Evolutionary conservation across 1,140 invertebrate species (phyloP).

Genomic region (Drosophila pruinosa): DNA sequence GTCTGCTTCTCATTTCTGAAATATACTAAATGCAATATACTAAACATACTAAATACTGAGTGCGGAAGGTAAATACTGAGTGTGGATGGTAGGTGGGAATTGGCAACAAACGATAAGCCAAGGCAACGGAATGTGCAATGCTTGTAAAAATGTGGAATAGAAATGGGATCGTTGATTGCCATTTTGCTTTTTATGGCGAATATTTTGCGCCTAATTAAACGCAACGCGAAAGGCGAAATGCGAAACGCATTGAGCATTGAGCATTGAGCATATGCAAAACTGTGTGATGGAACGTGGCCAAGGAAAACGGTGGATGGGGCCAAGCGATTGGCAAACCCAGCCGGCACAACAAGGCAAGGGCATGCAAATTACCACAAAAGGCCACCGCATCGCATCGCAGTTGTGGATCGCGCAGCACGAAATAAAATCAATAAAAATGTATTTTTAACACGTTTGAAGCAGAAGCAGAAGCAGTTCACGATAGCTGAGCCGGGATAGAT

Average conservation of each 20-base stretch:
- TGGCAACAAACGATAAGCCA: not conserved
- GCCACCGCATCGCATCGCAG: conserved; percentile 31
- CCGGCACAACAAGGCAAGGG: conserved; percentile 38
- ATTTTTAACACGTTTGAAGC: conserved; percentile 49
- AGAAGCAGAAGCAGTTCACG: no score
- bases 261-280: not conserved
- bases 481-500: conserved; percentile 15
- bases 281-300: conserved; percentile 44
- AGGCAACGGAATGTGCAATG: not conserved
- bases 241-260: no score
- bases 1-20: no score
- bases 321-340: conserved; percentile 13
- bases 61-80: no score
- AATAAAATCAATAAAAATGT: conserved; percentile 48
- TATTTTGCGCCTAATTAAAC: conserved; percentile 70
- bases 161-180: conserved; percentile 18
- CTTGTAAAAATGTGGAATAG: not conserved
- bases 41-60: no score
- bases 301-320: conserved; percentile 6
- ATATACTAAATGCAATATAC: no score
- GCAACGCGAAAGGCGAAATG: conserved; percentile 21
- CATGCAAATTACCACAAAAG: conserved; percentile 53
- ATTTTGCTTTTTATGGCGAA: conserved; percentile 45
- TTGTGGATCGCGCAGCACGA: conserved; percentile 14
- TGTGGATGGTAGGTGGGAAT: no score